phyloP scores from a whole-genome alignment of 2,888 invertebrate species.

The Heteromyza rotundicornis region DNA sequence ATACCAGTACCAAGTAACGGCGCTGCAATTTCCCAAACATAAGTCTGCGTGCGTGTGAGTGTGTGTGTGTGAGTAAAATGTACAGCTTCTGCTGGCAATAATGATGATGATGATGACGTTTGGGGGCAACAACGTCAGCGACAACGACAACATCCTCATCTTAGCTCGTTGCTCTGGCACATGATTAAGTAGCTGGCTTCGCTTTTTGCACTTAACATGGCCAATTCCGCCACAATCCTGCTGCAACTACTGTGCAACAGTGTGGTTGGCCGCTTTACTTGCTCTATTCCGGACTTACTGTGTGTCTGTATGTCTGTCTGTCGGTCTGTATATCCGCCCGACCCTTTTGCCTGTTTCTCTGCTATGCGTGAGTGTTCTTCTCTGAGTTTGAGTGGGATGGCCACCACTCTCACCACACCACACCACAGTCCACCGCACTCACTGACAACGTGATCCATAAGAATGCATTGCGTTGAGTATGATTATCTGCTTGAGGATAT shows the following conservation, averaged over 20 bases:
- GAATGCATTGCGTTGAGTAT: neutral
- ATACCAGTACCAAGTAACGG: too few species aligned
- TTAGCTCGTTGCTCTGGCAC: neutral
- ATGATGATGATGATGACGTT: slow-evolving; percentile 10
- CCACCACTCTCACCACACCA: too few species aligned
- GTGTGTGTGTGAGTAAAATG: slow-evolving; percentile 6
- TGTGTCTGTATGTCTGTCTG: neutral
- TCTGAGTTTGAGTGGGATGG: too few species aligned
- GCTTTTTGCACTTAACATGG: slow-evolving; percentile 11
- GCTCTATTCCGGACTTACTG: too few species aligned
- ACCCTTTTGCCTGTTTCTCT: too few species aligned
- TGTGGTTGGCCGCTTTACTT: too few species aligned
- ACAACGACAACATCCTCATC: too few species aligned
- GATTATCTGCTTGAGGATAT: too few species aligned
- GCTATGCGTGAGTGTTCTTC: too few species aligned
- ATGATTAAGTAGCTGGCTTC: slow-evolving; percentile 20
- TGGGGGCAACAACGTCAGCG: neutral
- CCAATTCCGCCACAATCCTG: neutral
- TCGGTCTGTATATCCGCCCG: too few species aligned
- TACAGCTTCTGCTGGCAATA: neutral
- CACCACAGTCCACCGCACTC: neutral
- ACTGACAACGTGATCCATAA: neutral
- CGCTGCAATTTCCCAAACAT: neutral
- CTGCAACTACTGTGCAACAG: neutral
- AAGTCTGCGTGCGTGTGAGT: neutral